Base-by-base conservation (phyloP, 1,140 invertebrate species). In the Chionoecetes opilio region DNA sequence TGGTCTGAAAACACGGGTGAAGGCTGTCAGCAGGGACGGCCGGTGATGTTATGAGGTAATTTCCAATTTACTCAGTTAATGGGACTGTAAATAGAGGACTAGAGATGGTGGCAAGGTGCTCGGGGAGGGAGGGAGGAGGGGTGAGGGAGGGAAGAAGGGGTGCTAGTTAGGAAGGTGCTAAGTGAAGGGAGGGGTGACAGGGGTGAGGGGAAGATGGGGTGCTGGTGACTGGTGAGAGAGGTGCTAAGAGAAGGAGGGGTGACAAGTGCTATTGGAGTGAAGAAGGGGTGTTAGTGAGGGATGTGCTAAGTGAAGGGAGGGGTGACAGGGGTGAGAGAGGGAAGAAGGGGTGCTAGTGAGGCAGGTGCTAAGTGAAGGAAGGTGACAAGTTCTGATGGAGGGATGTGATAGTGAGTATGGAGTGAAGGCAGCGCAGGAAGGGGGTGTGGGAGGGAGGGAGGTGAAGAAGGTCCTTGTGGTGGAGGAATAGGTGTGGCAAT, bases 1-100 rank as follows among this genome's bases (percentile, higher is more conserved):
- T n/a, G 5, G 6, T 26, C 6, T 26, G n/a, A 75, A 75, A 75
- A 75, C 63, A 75, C 63, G 63, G n/a, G 63, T 5, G 63, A n/a
- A 26, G 63, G 63, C 63, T 75, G 63, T 75, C 63, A 75, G n/a
- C 63, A 75, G 63, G 63, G 63, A 75, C 63, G 84, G 84, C 31
- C 26, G 84, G 84, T 34, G 84, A 38, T 31, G 84, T 86, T 34
- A 38, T 34, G 84, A 86, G 84, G 84, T 86, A 34, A 86, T 86
- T 86, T 86, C 35, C 84, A 86, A 86, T 86, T 86, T 86, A 86
- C 32, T 38, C 84, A 35, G 84, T 86, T 86, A 86, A 86, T 86
- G 84, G 84, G 84, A 86, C 84, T 86, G 84, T 86, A 86, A 86
- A 86, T 86, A 38, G 84, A 31, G 35, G 84, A 35, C 17, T 35